These are phyloP conservation scores for Seriola dumerili DNA, from an alignment of 2,113 vertebrate species.

Conservation along the genomic window DNA sequence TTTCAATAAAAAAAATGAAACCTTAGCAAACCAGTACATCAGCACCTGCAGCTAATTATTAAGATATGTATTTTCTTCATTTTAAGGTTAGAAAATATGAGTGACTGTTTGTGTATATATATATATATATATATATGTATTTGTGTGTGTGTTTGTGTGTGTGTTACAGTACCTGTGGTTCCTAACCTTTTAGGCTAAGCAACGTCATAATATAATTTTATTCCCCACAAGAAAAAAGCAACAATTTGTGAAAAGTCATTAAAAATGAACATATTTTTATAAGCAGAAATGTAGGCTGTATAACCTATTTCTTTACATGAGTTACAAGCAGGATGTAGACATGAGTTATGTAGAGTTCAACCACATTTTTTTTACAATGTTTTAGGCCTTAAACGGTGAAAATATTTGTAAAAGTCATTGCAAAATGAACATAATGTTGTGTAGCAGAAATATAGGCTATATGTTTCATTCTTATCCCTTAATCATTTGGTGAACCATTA, in stretches of 20 bases:
- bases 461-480: background rate
- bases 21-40: background rate
- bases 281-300: background rate
- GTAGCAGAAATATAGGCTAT: background rate
- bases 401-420: background rate
- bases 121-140: too few species aligned
- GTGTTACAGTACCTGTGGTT: background rate
- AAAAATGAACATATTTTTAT: background rate
- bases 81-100: background rate
- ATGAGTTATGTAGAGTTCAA: background rate
- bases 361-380: background rate
- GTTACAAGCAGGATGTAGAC: background rate
- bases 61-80: too few species aligned
- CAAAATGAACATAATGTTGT: background rate
- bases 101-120: background rate
- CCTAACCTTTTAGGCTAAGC: background rate
- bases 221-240: too few species aligned
- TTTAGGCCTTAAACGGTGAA: background rate
- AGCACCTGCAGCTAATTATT: background rate
- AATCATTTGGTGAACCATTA: background rate
- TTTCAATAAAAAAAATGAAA: constrained; percentile 47
- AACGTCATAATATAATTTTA: too few species aligned
- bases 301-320: background rate
- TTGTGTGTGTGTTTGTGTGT: too few species aligned
- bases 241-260: too few species aligned